Percentiles rank a stretch among this genome's conserved stretches.
phyloP scores from a whole-genome alignment of 2,797 vertebrate genomes.

The Sternarchorhynchus goeldii region DNA sequence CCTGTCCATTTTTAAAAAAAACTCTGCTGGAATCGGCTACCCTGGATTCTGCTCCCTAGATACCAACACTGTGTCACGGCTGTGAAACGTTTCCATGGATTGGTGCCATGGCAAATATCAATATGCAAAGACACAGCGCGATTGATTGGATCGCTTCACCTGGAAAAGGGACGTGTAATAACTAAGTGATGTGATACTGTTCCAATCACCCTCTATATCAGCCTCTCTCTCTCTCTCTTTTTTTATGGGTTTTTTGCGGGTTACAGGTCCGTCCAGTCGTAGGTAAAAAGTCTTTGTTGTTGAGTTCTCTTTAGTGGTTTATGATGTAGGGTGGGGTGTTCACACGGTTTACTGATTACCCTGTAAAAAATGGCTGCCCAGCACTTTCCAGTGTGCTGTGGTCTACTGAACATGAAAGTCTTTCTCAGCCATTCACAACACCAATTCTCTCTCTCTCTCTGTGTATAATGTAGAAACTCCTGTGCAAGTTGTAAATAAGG shows the following conservation, averaged over 20 bases:
- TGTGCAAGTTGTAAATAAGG: too few species aligned
- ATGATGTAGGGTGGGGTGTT: neutral
- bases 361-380: neutral
- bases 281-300: constrained; percentile 24
- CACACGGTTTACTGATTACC: constrained; percentile 39
- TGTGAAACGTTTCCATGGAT: neutral
- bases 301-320: constrained; percentile 18
- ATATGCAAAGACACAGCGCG: neutral
- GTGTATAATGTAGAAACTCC: too few species aligned
- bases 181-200: neutral
- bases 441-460: too few species aligned
- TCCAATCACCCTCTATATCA: neutral
- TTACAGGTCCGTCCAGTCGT: neutral
- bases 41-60: neutral
- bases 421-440: too few species aligned
- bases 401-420: too few species aligned
- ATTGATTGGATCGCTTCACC: neutral
- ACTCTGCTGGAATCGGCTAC: neutral
- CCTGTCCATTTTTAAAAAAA: neutral
- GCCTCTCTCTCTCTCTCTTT: too few species aligned
- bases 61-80: neutral
- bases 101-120: neutral
- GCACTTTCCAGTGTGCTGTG: neutral
- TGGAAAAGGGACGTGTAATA: neutral
- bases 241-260: neutral